Base-by-base conservation (phyloP, 1,140 invertebrate genomes). In the Neodiprion pinetum region DNA sequence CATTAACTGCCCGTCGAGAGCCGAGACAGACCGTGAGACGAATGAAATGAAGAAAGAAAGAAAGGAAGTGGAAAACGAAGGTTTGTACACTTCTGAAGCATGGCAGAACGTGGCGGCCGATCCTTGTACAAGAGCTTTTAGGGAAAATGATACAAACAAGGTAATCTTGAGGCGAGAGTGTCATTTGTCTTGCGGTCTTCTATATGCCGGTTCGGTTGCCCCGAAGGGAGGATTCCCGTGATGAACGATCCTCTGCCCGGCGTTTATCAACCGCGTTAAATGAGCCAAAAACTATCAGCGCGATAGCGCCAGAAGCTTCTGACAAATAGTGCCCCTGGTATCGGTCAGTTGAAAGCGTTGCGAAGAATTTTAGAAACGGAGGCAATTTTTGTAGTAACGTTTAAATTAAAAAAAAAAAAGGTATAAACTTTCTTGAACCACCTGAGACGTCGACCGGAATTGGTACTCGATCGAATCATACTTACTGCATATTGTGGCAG, bases 271-370 rank as follows among this genome's bases (percentile, higher is more conserved):
- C 0, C 10, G 10, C n/a, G 53, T 53, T 73, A 74, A 76, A 76
- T 71, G 75, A 65, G 66, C 69, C 72, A 76, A 76, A 76, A 76
- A 73, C 69, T 76, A 74, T 74, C 69, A 73, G 68, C 48, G 72
- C 28, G 4, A 61, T 61, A 21, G 67, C 10, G 12, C 11, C 5
- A 11, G 21, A 11, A 14, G 14, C 40, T 11, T 69, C 40, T 23
- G 67, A 47, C 40, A 69, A 69, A 69, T 47, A 21, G 11, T 0
- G 0, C 1, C 7, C 12, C 61, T 14, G 12, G 53, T 11, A 61
- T n/a, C 53, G 53, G n/a, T 61, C 53, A 61, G 61, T 3, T 21
- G 17, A 65, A 65, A 65, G 17, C 1, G 17, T 5, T 3, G 12
- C 61, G 17, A 65, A 65, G 17, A 14, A 65, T 3, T 65, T 21